Evolutionary conservation across 2,888 invertebrate species (phyloP).

Genomic region (Drymonia ruficornis): DNA sequence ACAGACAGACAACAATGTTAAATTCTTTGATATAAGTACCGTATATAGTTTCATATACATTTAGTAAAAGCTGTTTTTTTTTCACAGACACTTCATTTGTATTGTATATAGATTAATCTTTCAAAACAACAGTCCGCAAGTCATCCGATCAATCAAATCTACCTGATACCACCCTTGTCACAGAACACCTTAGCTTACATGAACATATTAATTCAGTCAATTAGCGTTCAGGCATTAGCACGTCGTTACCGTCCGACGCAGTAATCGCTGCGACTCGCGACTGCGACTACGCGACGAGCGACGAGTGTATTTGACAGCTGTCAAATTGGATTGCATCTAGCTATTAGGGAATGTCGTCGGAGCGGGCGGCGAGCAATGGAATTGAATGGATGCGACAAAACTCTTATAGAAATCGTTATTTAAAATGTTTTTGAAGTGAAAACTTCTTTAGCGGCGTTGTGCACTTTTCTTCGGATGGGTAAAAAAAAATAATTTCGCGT

Average conservation of each 20-base stretch:
- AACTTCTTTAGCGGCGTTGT: no score
- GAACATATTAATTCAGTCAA: conserved; percentile 50
- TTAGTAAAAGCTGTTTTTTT: no score
- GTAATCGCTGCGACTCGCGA: conserved; percentile 64
- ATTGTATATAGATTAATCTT: no score
- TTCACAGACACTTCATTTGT: no score
- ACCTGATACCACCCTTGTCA: conserved; percentile 2
- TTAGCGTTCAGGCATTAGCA: conserved; percentile 63
- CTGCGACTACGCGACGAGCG: conserved; percentile 68
- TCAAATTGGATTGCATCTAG: conserved; percentile 80
- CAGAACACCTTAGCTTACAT: conserved; percentile 47
- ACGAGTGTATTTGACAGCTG: conserved; percentile 79
- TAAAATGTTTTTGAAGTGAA: neutral
- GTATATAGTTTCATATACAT: no score
- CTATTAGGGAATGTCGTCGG: conserved; percentile 75
- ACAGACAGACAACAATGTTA: no score
- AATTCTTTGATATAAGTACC: no score
- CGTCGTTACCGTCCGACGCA: conserved; percentile 66
- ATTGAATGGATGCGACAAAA: conserved; percentile 48
- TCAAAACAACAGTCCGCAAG: neutral
- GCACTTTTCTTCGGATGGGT: no score
- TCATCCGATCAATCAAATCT: neutral
- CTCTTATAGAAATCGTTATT: neutral
- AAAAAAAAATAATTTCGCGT: no score
- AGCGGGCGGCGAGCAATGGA: conserved; percentile 27